phyloP scores from a whole-genome alignment of 1,140 invertebrate species.

The Bombus vancouverensis region DNA sequence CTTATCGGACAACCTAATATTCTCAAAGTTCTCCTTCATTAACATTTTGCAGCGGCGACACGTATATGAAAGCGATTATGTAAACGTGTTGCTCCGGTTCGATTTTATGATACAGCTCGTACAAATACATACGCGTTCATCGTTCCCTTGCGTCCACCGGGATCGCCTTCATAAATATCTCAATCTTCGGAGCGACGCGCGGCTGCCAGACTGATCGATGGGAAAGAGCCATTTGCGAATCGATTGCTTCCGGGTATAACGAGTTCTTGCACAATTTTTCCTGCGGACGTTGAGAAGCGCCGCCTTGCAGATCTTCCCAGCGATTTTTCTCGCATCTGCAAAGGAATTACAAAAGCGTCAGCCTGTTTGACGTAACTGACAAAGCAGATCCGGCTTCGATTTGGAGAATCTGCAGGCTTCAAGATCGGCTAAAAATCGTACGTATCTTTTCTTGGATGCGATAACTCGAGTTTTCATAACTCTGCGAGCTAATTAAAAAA shows the following conservation, averaged over 20 bases:
- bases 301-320: not conserved
- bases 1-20: not conserved
- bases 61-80: too few relatives aligned
- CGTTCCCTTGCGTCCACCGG: conserved; percentile 20
- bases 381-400: too few relatives aligned
- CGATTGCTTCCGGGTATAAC: conserved; percentile 27
- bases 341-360: conserved; percentile 26
- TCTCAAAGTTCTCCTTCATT: not conserved
- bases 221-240: conserved; percentile 47
- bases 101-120: not conserved
- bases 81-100: not conserved
- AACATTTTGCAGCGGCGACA: too few relatives aligned
- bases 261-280: conserved; percentile 44
- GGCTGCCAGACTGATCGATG: conserved; percentile 55
- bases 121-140: conserved; percentile 4
- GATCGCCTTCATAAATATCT: conserved; percentile 68
- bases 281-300: not conserved
- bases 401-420: too few relatives aligned
- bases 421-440: too few relatives aligned
- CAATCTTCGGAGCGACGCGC: conserved; percentile 41
- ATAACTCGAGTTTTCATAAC: too few relatives aligned
- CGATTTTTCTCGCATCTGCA: conserved; percentile 43
- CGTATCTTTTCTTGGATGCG: too few relatives aligned
- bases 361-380: conserved; percentile 37
- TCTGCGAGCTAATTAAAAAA: too few relatives aligned